Evolutionary conservation across 1,140 invertebrate species (phyloP), one percentile per base, ranked within the genome.

Genomic region (Neoseiulus cucumeris): DNA sequence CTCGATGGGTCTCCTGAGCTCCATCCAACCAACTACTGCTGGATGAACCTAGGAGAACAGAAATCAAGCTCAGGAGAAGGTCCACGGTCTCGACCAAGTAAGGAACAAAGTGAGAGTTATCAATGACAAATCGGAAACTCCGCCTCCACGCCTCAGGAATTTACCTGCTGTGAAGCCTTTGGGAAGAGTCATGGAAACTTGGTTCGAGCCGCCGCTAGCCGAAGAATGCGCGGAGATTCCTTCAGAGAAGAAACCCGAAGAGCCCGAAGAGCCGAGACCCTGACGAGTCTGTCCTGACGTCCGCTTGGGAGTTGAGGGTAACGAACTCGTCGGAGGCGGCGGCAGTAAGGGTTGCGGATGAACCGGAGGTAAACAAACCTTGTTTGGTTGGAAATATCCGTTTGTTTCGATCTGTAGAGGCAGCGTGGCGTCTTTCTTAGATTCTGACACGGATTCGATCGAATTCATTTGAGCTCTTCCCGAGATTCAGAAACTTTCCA

Each of bases 281-380:
- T 59, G 51, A 33, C 51, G 51, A 59, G 51, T 59, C 33, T 59
- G 51, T 59, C 33, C 33, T 6, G 33, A 39, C 33, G 22, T 59
- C 51, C 51, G 25, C 22, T 59, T 59, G 12, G 51, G 51, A 29
- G 51, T 59, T 33, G 51, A 59, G 51, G 51, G 51, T 33, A 59
- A 59, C 51, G 51, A 59, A 59, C 51, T 59, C 51, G 51, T 59
- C 51, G 51, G 51, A 25, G 51, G 51, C 25, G 51, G 51, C 12
- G 51, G 51, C 51, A 59, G 51, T 20, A 59, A 33, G 33, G 33
- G 51, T 25, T 29, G 51, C 2, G 25, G 51, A 59, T 59, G 4
- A 39, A 59, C 51, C 22, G 51, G 51, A 6, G 51, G 51, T 14
- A 59, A 33, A 59, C 51, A 59, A 2, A 59, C 51, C 33, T 59